These are phyloP conservation scores for Parambassis ranga DNA, from an alignment of 2,797 vertebrate genomes.

Conservation along the genomic window DNA sequence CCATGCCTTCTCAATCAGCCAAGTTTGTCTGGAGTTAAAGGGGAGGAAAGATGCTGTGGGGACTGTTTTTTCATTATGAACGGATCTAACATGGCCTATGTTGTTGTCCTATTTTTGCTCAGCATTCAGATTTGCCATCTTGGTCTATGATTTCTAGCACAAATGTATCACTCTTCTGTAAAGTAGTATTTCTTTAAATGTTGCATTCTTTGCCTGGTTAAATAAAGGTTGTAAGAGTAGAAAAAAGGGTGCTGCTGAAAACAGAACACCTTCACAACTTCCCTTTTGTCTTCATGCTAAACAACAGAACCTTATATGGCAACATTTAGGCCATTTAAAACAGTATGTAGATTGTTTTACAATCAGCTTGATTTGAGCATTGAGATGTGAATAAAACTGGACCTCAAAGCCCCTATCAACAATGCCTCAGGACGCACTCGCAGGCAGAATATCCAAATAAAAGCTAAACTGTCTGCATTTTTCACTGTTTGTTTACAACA, in stretches of 20 bases:
- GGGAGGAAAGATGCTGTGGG: not conserved
- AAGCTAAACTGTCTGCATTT: conserved; percentile 4
- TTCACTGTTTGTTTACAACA: conserved; percentile 28
- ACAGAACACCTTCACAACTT: not conserved
- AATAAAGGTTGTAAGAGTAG: not conserved
- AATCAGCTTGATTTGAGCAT: not conserved
- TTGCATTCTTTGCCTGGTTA: not conserved
- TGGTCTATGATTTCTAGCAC: no score
- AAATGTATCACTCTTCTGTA: no score
- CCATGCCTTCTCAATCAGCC: conserved; percentile 26
- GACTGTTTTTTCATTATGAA: no score
- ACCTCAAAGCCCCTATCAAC: not conserved
- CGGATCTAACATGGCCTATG: no score
- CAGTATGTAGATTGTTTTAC: not conserved
- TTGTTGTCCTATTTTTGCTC: no score
- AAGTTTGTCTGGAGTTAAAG: not conserved
- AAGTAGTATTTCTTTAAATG: no score
- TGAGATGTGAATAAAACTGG: not conserved
- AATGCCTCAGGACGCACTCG: not conserved
- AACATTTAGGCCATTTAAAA: not conserved
- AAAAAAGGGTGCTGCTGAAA: not conserved
- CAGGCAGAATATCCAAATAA: not conserved
- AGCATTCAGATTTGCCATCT: no score
- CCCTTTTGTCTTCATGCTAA: not conserved
- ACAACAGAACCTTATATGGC: not conserved